Base-by-base conservation (phyloP, 2,888 invertebrate genomes). In the Leucozona laternaria region DNA sequence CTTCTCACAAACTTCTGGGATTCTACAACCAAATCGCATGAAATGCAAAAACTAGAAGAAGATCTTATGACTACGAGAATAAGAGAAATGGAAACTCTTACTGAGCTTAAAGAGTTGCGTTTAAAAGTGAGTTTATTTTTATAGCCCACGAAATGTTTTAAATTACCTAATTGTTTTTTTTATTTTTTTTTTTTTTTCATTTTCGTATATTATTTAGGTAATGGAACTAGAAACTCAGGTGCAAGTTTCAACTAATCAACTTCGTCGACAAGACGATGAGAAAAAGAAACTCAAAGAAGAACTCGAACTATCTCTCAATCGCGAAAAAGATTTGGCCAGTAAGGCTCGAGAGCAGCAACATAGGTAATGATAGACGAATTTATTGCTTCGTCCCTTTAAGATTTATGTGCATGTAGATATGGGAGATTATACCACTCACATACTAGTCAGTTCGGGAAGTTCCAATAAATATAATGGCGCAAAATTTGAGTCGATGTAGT, bases 211-310 rank as follows among this genome's bases (percentile, higher is more conserved):
- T 80, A 80, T 11, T 0, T 87, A 95, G 95, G 95, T 96, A 0
- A 97, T 99, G 99, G 99, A 99, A 92, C 94, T 99, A 64, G 99
- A 99, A 93, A 98, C 99, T 2, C 98, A 98, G 91, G 97, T 97
- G 57, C 97, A 97, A 92, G 97, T 97, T 1, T 96, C 97, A 83
- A 97, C 97, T 28, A 97, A 97, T 92, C 97, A 97, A 92, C 92
- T 97, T 87, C 94, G 97, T 48, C 94, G 99, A 11, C 98, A 98
- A 92, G 99, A 99, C 90, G 98, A 98, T 83, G 98, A 98, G 91
- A 96, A 97, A 89, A 96, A 97, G 90, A 95, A 95, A 90, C 93
- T 98, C 73, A 95, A 96, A 55, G 97, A 97, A 83, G 95, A 95
- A 84, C 92, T 98, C 20, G 98, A 98, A 89, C 93, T 94, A 68